These are phyloP conservation scores for Apamea epomidion DNA, from an alignment of 2,888 invertebrate species.

Conservation along the genomic window DNA sequence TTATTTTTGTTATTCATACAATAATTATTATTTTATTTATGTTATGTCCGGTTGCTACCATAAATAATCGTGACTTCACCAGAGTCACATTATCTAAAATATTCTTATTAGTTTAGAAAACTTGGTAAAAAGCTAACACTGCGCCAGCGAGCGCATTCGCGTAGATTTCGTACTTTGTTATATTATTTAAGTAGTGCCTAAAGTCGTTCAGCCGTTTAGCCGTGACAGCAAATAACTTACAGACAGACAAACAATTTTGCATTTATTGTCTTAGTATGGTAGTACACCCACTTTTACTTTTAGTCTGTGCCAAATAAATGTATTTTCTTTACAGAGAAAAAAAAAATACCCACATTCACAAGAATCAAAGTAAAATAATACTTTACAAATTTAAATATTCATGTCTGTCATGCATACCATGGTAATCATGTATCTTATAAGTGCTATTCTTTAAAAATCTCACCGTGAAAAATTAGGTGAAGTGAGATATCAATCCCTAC, in stretches of 20 bases:
- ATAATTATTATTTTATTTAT: background rate
- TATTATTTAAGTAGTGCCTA: background rate
- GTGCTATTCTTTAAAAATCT: background rate
- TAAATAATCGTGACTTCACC: background rate
- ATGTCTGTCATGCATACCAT: too few species aligned
- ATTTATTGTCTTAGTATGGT: background rate
- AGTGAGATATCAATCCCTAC: background rate
- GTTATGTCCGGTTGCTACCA: too few species aligned
- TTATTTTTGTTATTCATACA: background rate
- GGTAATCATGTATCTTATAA: too few species aligned
- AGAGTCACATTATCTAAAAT: background rate
- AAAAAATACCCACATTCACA: too few species aligned
- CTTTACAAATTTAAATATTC: too few species aligned
- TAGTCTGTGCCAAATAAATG: too few species aligned
- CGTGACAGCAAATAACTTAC: background rate
- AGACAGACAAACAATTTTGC: background rate
- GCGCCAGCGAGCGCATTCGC: background rate
- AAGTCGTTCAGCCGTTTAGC: background rate
- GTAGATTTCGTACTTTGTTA: background rate
- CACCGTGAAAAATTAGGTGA: background rate
- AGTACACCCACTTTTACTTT: background rate
- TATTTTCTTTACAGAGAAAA: too few species aligned
- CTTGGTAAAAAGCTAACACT: background rate
- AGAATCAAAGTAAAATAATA: too few species aligned
- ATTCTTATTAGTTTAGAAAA: background rate